Percentiles rank a stretch among this genome's conserved stretches.
These are phyloP conservation scores for Atherinosoma microstoma DNA, from an alignment of 2,797 vertebrate genomes.

Conservation along the genomic window DNA sequence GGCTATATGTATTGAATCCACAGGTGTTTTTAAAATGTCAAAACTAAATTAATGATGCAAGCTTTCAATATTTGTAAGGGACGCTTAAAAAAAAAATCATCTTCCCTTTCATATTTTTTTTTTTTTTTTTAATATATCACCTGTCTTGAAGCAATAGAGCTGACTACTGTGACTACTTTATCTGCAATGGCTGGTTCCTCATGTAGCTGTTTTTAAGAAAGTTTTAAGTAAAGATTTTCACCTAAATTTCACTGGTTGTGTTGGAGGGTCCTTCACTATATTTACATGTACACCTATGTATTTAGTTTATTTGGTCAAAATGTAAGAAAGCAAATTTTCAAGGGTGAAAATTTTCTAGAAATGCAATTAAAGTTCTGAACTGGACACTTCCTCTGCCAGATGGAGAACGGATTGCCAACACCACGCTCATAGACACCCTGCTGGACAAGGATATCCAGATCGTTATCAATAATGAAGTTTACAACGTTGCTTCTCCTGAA, in stretches of 20 bases:
- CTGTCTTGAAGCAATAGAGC: background rate
- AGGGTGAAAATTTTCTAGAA: background rate
- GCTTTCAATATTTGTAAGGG: too few species aligned
- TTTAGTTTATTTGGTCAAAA: background rate
- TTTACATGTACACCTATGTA: background rate
- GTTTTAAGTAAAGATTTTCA: background rate
- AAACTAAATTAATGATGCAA: too few species aligned
- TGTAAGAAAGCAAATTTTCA: background rate
- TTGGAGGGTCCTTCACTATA: background rate
- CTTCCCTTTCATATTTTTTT: background rate
- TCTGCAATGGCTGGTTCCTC: too few species aligned
- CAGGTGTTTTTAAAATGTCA: too few species aligned
- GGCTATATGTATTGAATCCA: too few species aligned
- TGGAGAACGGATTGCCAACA: slow-evolving; percentile 83
- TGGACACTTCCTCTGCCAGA: slow-evolving; percentile 75
- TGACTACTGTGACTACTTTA: too few species aligned
- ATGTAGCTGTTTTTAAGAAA: too few species aligned
- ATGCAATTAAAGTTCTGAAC: background rate
- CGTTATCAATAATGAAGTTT: slow-evolving; percentile 84
- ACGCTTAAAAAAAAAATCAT: too few species aligned
- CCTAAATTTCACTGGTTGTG: background rate
- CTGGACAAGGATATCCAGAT: slow-evolving; percentile 90
- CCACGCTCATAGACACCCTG: slow-evolving; percentile 85
- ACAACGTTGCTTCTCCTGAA: slow-evolving; percentile 80
- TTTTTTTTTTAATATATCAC: background rate